A percentile compares a stretch with the other conserved stretches of the same genome.
phyloP scores from a whole-genome alignment of 2,888 invertebrate species.

The Eupithecia tripunctaria region DNA sequence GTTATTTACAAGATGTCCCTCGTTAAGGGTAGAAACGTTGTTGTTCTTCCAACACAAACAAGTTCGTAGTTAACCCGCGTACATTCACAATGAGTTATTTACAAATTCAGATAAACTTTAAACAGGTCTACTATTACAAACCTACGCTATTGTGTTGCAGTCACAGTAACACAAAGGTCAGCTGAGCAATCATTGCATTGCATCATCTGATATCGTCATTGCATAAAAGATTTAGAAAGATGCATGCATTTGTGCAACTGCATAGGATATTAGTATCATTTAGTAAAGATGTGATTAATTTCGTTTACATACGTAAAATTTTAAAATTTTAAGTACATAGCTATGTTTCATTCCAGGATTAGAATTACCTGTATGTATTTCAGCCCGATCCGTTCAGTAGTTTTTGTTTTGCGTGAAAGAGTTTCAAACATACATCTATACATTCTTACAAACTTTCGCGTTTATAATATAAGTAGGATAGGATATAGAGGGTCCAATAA shows the following conservation, averaged over 20 bases:
- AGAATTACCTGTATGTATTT: no score
- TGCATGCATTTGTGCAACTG: not conserved
- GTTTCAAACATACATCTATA: no score
- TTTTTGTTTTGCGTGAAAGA: no score
- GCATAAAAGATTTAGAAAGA: constrained; percentile 52
- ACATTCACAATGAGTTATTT: no score
- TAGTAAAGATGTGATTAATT: not conserved
- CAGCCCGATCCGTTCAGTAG: no score
- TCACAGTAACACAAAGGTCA: constrained; percentile 61
- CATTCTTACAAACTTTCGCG: no score
- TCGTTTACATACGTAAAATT: no score
- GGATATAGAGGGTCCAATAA: constrained; percentile 42
- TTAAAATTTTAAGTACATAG: no score
- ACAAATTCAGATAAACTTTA: not conserved
- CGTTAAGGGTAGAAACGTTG: no score
- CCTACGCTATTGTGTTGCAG: constrained; percentile 35
- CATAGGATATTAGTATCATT: not conserved
- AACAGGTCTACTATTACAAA: constrained; percentile 14
- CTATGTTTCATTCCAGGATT: no score
- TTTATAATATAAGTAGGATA: not conserved
- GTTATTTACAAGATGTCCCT: constrained; percentile 7
- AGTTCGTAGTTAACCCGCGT: no score
- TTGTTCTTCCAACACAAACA: no score
- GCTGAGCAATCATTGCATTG: constrained; percentile 27
- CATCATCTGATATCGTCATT: constrained; percentile 22